Base-by-base conservation (phyloP, 2,113 vertebrate species). In the Picathartes gymnocephalus region DNA sequence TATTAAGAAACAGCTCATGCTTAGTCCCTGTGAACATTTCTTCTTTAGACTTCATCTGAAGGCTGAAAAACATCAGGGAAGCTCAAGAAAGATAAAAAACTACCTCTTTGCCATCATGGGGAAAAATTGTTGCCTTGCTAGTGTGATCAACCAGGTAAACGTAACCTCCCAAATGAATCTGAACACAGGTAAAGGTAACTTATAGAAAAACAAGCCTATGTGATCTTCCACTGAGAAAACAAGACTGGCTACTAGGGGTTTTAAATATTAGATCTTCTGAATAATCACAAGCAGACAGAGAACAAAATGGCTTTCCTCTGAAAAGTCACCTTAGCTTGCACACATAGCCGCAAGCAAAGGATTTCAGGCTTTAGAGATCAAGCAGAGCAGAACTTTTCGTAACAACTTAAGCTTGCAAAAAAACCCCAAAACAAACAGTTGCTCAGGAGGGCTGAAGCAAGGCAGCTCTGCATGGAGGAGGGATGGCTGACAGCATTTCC, bases 1-100 rank as follows among this genome's bases (percentile, higher is more conserved):
- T 92, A 94, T 83, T 90, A 92, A 95, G 64, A 62, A 90, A 58
- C 39, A 76, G 61, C 81, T 93, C 85, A 53, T 82, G 33, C 66
- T 88, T 83, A 88, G 54, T 44, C 19, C 30, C 45, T 66, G 54
- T 15, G 72, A 94, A 86, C 44, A 83, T 74, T 33, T 90, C 42
- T 86, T 58, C 62, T 86, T 81, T 51, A 51, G 92, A 54, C 23
- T 92, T 77, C 35, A 73, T 31, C 39, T 86, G 68, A 88, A 73
- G 58, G 23, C 39, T 86, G 47, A 56, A 17, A 69, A 94, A 47
- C 2, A 1, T 51, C 37, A 73, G 35, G 47, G 61, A 83, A 74
- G 11, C 30, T 83, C 51, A n/a, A 64, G 40, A 37, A 79, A 71
- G 7, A 17, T 61, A 56, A 64, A 60, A 69, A 62, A n/a, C 8